A percentile compares a stretch with the other conserved stretches of the same genome.
Evolutionary conservation across 2,888 invertebrate species (phyloP).

Genomic region (Chromoteleia sp.): DNA sequence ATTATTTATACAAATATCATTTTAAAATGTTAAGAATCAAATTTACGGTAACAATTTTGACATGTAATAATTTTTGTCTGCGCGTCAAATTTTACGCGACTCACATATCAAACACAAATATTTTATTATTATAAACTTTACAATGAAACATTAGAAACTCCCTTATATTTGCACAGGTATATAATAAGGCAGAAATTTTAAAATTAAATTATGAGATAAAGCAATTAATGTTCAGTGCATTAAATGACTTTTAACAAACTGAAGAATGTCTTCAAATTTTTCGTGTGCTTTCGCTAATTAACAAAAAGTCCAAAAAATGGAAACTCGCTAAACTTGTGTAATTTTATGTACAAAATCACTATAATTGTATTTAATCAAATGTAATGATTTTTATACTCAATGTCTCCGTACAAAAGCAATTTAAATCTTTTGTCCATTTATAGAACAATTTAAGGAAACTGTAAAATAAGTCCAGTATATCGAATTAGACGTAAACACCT

Average conservation of each 20-base stretch:
- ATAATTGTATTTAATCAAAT: no score
- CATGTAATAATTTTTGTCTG: no score
- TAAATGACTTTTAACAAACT: no score
- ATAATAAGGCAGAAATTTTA: slow-evolving; percentile 11
- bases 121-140: slow-evolving; percentile 23
- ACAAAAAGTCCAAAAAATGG: no score
- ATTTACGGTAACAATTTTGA: no score
- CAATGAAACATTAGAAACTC: slow-evolving; percentile 36
- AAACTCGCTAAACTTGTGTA: neutral
- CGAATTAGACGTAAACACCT: slow-evolving; percentile 11
- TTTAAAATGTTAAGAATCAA: no score
- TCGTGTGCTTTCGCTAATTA: no score
- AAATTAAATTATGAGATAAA: neutral
- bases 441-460: slow-evolving; percentile 14
- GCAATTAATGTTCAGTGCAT: neutral
- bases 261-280: no score
- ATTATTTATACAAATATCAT: no score
- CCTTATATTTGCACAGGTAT: slow-evolving; percentile 28
- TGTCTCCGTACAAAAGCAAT: slow-evolving; percentile 11
- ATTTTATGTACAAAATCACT: no score
- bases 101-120: slow-evolving; percentile 28
- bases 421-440: slow-evolving; percentile 13
- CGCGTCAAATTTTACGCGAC: neutral
- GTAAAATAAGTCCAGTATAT: neutral
- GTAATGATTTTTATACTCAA: neutral